Conservation (phyloP, 2,888 invertebrate species). For the Eueremaeus valkanovi region DNA sequence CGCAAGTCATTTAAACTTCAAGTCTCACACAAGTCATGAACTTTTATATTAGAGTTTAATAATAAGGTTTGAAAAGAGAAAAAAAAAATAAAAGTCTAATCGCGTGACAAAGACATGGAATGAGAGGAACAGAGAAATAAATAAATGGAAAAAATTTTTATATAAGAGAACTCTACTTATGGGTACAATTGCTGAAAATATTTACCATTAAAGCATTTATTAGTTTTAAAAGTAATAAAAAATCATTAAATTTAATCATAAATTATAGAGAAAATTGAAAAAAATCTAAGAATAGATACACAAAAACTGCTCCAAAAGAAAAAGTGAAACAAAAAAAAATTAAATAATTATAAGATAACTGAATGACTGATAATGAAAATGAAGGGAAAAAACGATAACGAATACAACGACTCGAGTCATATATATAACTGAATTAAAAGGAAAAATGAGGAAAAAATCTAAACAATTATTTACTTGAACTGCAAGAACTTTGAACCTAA, state of each 20-base stretch:
- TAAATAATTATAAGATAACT: background rate
- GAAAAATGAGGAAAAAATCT: background rate
- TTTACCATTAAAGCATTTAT: no score
- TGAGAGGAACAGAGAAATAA: background rate
- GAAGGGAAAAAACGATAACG: background rate
- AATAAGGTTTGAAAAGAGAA: background rate
- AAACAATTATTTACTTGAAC: conserved; percentile 1
- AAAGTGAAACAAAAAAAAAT: background rate
- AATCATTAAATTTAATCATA: no score
- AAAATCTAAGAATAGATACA: no score
- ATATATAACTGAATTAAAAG: background rate
- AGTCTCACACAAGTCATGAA: conserved; percentile 6
- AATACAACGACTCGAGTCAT: background rate
- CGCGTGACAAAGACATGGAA: conserved; percentile 12
- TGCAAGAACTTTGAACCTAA: conserved; percentile 1
- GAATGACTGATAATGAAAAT: conserved; percentile 4
- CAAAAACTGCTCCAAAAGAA: no score
- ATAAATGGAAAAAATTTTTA: background rate
- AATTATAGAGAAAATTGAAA: no score
- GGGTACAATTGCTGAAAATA: no score
- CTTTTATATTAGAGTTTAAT: background rate
- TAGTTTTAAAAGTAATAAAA: no score
- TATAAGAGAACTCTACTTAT: background rate
- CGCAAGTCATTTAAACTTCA: background rate
- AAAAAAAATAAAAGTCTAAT: background rate